Conservation (phyloP, 2,888 invertebrate species). For the Noctua janthe region DNA sequence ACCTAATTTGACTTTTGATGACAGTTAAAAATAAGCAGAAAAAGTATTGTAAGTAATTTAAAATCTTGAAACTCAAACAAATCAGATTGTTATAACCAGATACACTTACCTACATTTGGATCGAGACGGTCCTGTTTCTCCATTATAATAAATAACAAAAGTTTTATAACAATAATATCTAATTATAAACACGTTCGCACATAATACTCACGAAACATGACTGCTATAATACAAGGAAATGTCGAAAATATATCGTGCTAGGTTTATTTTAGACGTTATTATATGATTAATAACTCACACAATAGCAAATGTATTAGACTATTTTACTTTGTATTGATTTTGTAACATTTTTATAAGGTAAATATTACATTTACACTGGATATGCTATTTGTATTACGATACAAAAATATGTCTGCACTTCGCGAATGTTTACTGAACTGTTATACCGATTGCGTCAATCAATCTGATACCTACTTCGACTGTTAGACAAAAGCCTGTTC, state of each 20-base stretch:
- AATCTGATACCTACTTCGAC: neutral
- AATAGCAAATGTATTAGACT: constrained; percentile 12
- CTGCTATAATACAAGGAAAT: constrained; percentile 73
- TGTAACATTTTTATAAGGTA: neutral
- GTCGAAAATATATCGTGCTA: constrained; percentile 69
- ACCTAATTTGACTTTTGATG: neutral
- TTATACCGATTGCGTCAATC: constrained; percentile 20
- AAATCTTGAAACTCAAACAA: neutral
- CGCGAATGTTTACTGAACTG: constrained; percentile 10
- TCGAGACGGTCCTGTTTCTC: constrained; percentile 40
- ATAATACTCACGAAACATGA: constrained; percentile 66
- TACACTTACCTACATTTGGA: constrained; percentile 64
- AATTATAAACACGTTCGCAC: constrained; percentile 66
- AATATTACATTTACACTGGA: neutral
- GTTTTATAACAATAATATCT: constrained; percentile 32
- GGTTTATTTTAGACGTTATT: constrained; percentile 70
- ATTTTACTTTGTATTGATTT: constrained; percentile 12
- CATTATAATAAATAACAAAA: constrained; percentile 38
- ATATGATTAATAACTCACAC: constrained; percentile 60
- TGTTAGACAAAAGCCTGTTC: constrained; percentile 18
- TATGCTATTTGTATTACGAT: constrained; percentile 7
- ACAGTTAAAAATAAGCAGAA: neutral
- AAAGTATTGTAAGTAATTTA: neutral
- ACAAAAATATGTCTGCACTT: constrained; percentile 14
- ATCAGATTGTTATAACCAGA: neutral